Evolutionary conservation across 2,797 vertebrate genomes (phyloP).

Genomic region (Sardinella longiceps): DNA sequence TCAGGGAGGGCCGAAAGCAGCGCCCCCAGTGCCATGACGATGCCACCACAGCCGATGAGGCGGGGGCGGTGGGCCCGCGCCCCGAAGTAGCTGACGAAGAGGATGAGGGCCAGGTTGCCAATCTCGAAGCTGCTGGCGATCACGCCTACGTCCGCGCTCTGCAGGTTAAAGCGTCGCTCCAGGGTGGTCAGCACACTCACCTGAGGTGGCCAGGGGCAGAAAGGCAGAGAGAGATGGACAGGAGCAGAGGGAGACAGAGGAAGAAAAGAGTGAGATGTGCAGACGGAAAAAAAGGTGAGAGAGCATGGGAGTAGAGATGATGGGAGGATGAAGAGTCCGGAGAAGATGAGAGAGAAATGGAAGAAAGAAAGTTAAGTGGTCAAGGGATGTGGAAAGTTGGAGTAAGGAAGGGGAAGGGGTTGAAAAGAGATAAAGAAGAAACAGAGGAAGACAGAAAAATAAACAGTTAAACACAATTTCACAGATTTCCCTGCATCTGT

Average conservation of each 20-base stretch:
- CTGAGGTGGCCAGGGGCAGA: slow-evolving; percentile 57
- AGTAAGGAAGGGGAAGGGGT: not conserved
- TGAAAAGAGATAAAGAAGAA: not conserved
- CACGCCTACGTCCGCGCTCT: slow-evolving; percentile 95
- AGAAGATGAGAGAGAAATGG: not conserved
- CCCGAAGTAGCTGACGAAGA: slow-evolving; percentile 99
- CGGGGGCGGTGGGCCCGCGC: slow-evolving; percentile 94
- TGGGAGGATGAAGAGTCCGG: not conserved
- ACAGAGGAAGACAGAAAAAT: not conserved
- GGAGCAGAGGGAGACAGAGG: not conserved
- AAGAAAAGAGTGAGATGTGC: not conserved
- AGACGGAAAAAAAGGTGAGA: not conserved
- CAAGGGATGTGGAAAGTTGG: not conserved
- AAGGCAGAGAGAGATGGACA: not conserved
- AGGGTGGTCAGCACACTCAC: slow-evolving; percentile 93
- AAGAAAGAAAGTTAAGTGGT: not conserved
- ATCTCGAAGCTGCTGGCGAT: slow-evolving; percentile 99
- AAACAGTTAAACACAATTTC: not conserved
- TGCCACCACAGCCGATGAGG: slow-evolving; percentile 96
- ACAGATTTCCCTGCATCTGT: not conserved
- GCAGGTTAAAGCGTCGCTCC: slow-evolving; percentile 97
- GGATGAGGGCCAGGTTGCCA: slow-evolving; percentile 96
- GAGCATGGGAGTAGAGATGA: not conserved
- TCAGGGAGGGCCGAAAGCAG: slow-evolving; percentile 93
- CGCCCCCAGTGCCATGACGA: slow-evolving; percentile 96